Evolutionary conservation across 2,797 vertebrate species (phyloP).

Genomic region (Mareca strepera): DNA sequence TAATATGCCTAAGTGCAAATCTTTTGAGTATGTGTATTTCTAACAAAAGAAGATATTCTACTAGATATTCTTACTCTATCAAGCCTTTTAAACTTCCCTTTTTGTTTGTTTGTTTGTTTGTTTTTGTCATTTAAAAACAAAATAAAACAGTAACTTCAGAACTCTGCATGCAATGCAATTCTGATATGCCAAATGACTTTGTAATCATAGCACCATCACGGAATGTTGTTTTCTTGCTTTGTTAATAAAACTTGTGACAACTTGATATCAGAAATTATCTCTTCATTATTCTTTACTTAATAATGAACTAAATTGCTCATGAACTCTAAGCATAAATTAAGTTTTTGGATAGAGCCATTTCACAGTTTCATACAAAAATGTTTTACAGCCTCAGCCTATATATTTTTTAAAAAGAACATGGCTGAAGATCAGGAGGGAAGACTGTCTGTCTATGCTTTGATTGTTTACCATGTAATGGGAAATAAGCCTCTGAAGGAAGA

Average conservation of each 20-base stretch:
- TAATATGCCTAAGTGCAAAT: not conserved
- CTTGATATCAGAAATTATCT: not conserved
- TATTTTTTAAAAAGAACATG: not conserved
- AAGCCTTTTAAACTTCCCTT: not conserved
- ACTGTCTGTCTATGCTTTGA: fast-evolving
- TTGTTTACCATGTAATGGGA: not conserved
- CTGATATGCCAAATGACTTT: not conserved
- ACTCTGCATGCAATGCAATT: not conserved
- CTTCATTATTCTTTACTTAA: not conserved
- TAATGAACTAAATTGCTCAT: not conserved
- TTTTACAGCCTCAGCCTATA: not conserved
- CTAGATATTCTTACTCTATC: not conserved
- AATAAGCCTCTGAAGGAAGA: not conserved
- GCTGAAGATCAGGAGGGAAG: not conserved
- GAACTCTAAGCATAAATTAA: not conserved
- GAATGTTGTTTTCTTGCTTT: not conserved
- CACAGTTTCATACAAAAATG: not conserved
- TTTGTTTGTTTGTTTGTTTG: not conserved
- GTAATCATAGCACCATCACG: not conserved
- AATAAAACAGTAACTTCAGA: not conserved
- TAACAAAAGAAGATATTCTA: not conserved
- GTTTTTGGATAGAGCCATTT: not conserved
- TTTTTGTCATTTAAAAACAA: not conserved
- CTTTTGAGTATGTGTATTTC: not conserved
- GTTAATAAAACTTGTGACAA: not conserved